Percentiles rank a stretch among this genome's conserved stretches.
These are phyloP conservation scores for Forbesichthys papilliferus DNA, from an alignment of 2,113 vertebrate genomes.

Conservation along the genomic window DNA sequence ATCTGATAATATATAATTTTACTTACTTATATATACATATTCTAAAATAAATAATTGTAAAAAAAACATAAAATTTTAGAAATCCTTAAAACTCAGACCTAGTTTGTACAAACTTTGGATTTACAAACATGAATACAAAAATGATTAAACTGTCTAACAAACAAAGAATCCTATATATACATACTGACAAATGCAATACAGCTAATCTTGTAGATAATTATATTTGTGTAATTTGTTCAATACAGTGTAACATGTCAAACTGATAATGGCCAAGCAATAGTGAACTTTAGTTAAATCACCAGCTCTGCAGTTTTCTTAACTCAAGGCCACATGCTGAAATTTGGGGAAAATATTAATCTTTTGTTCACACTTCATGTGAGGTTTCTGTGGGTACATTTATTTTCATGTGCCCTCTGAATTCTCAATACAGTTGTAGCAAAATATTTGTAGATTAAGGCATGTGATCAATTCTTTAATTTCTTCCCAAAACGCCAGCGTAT, in stretches of 20 bases:
- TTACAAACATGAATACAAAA: slow-evolving; percentile 68
- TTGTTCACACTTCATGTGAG: too few relatives aligned
- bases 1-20: slow-evolving; percentile 89
- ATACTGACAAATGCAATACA: slow-evolving; percentile 35
- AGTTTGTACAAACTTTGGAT: slow-evolving; percentile 91
- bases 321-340: too few relatives aligned
- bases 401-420: too few relatives aligned
- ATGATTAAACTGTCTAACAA: slow-evolving; percentile 70
- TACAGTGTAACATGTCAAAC: slow-evolving; percentile 29
- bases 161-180: slow-evolving; percentile 30
- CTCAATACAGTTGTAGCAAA: too few relatives aligned
- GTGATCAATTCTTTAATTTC: too few relatives aligned
- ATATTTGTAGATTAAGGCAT: too few relatives aligned
- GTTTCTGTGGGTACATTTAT: too few relatives aligned
- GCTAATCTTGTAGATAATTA: slow-evolving; percentile 32
- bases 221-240: slow-evolving; percentile 48
- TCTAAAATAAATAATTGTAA: slow-evolving; percentile 93
- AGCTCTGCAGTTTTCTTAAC: too few relatives aligned
- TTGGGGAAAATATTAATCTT: too few relatives aligned
- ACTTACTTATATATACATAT: slow-evolving; percentile 88
- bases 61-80: slow-evolving; percentile 82
- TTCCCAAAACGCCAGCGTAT: too few relatives aligned
- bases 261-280: slow-evolving; percentile 21
- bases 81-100: slow-evolving; percentile 74
- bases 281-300: too few relatives aligned